Percentiles rank a stretch among this genome's conserved stretches.
phyloP scores from a whole-genome alignment of 1,140 invertebrate species.

The Ephestia elutella region DNA sequence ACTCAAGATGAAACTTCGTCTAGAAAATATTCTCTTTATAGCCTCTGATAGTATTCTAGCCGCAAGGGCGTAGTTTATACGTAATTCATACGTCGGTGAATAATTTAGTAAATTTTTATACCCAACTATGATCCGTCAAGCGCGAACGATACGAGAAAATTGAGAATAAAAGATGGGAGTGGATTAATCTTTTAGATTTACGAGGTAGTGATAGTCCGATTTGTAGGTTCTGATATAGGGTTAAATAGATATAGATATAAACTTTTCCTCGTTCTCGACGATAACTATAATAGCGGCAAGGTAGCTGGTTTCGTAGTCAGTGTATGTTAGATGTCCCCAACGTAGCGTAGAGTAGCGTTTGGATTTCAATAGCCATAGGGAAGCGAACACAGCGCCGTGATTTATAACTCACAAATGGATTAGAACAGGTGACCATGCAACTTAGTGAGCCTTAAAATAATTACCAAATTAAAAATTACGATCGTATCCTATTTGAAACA shows the following conservation, averaged over 20 bases:
- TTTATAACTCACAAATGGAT: slow-evolving; percentile 5
- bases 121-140: slow-evolving; percentile 16
- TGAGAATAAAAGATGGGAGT: background rate
- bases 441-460: too few species aligned
- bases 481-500: too few species aligned
- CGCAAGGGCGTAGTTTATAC: slow-evolving; percentile 35
- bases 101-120: slow-evolving; percentile 32
- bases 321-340: slow-evolving; percentile 41
- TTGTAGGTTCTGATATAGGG: slow-evolving; percentile 6
- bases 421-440: background rate
- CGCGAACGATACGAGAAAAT: slow-evolving; percentile 20
- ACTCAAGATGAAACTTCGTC: background rate
- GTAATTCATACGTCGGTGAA: slow-evolving; percentile 34
- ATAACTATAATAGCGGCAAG: slow-evolving; percentile 30
- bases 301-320: slow-evolving; percentile 25
- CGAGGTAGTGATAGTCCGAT: slow-evolving; percentile 17
- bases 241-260: slow-evolving; percentile 25
- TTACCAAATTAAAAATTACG: too few species aligned
- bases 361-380: slow-evolving; percentile 53
- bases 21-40: background rate
- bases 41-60: background rate
- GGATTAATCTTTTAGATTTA: background rate
- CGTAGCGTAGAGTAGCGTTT: slow-evolving; percentile 49
- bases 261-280: slow-evolving; percentile 30
- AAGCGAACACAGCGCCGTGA: slow-evolving; percentile 38